phyloP scores from a whole-genome alignment of 2,797 vertebrate genomes.

The Anas bahamensis region DNA sequence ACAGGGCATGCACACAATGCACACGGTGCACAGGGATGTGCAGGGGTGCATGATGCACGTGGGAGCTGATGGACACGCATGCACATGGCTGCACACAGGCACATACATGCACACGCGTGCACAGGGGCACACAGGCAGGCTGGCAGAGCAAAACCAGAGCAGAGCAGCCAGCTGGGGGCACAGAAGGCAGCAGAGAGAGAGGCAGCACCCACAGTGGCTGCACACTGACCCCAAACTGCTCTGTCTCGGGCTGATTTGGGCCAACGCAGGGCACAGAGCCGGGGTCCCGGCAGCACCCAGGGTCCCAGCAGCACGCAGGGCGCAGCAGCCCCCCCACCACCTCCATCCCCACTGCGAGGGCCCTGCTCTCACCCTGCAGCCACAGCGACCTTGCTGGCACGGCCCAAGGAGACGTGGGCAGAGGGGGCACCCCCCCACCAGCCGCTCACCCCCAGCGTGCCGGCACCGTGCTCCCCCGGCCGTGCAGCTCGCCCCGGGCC shows the following conservation, averaged over 20 bases:
- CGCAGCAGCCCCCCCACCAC: background rate
- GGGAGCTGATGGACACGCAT: background rate
- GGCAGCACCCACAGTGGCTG: background rate
- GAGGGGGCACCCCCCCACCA: background rate
- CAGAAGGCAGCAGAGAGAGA: accelerated
- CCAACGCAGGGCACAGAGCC: accelerated
- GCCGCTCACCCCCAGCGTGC: background rate
- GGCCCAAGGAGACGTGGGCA: constrained; percentile 24
- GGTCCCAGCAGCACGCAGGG: accelerated
- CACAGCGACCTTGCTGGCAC: constrained; percentile 4
- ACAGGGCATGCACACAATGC: background rate
- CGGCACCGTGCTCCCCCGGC: background rate
- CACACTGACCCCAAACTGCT: background rate
- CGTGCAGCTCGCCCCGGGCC: background rate
- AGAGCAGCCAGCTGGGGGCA: accelerated
- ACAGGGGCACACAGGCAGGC: background rate
- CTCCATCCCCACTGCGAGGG: background rate
- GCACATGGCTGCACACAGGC: background rate
- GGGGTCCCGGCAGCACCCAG: accelerated
- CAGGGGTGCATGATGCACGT: background rate
- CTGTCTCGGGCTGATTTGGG: background rate
- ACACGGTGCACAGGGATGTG: background rate
- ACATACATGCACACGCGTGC: background rate
- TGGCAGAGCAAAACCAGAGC: background rate
- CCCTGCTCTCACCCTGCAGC: accelerated